phyloP scores from a whole-genome alignment of 2,797 vertebrate species.

The Myotis daubentonii region DNA sequence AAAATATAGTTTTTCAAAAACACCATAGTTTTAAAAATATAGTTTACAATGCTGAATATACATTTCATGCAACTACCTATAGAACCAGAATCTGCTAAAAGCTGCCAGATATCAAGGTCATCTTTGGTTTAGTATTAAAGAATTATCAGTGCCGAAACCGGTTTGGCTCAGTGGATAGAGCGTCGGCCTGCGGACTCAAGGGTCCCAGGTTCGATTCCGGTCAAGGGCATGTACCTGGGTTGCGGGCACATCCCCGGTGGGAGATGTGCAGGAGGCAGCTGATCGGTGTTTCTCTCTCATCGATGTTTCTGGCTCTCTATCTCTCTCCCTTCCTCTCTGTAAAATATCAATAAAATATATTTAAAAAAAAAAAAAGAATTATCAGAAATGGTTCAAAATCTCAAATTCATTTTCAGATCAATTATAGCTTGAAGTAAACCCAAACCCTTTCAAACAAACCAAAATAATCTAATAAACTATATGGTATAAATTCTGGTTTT shows the following conservation, averaged over 20 bases:
- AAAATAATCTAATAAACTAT: conserved; percentile 59
- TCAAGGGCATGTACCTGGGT: no score
- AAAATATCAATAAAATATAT: no score
- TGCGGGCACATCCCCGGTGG: no score
- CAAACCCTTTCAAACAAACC: conserved; percentile 46
- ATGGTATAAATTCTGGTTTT: conserved; percentile 42
- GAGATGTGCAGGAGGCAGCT: no score
- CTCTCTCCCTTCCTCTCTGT: no score
- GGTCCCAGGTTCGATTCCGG: no score
- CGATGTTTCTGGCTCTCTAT: no score
- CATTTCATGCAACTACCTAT: conserved; percentile 5
- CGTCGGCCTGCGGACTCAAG: no score
- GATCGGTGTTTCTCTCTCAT: no score
- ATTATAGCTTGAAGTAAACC: conserved; percentile 56
- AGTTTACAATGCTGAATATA: conserved; percentile 55
- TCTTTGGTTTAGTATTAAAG: conserved; percentile 49
- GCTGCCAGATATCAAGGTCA: not conserved
- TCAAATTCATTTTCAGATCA: conserved; percentile 54
- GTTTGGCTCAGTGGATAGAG: no score
- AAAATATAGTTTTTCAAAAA: conserved; percentile 42
- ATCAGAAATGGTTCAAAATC: conserved; percentile 44
- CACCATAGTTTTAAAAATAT: not conserved
- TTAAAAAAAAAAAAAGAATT: no score
- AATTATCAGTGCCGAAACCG: no score
- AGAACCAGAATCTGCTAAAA: conserved; percentile 47